These are phyloP conservation scores for Lophochroa leadbeateri DNA, from an alignment of 2,113 vertebrate species.

Conservation along the genomic window DNA sequence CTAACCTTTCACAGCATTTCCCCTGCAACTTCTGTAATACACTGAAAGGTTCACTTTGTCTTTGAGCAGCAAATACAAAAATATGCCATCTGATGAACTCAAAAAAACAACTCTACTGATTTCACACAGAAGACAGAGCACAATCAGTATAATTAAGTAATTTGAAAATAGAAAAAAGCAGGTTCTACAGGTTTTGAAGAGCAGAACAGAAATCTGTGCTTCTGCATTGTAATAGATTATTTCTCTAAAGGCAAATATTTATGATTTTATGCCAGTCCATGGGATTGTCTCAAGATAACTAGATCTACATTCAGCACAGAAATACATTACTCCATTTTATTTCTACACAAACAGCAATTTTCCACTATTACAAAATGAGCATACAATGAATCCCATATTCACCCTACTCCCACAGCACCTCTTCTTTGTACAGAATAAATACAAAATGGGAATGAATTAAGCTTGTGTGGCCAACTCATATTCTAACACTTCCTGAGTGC, in stretches of 20 bases:
- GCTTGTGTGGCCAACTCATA: neutral
- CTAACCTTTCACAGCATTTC: neutral
- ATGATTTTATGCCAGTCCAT: constrained; percentile 18
- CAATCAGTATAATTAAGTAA: neutral
- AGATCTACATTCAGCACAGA: constrained; percentile 36
- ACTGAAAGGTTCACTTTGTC: neutral
- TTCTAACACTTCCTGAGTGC: neutral
- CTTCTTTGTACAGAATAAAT: neutral
- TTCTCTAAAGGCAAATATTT: constrained; percentile 37
- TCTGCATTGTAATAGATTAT: constrained; percentile 32
- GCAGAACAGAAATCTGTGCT: neutral
- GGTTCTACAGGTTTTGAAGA: neutral
- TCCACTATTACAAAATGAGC: neutral
- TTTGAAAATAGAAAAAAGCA: neutral
- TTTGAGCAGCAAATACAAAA: neutral
- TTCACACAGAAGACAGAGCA: neutral
- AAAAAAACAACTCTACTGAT: neutral
- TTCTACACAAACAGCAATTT: constrained; percentile 46
- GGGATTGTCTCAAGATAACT: constrained; percentile 13
- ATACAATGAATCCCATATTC: neutral
- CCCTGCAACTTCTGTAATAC: neutral
- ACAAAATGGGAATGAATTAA: neutral
- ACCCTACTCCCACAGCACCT: neutral
- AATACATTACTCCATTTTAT: constrained; percentile 14
- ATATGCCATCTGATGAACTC: neutral